Evolutionary conservation across 2,888 invertebrate species (phyloP), one percentile per base, ranked within the genome.

Genomic region (Morpho achilles): DNA sequence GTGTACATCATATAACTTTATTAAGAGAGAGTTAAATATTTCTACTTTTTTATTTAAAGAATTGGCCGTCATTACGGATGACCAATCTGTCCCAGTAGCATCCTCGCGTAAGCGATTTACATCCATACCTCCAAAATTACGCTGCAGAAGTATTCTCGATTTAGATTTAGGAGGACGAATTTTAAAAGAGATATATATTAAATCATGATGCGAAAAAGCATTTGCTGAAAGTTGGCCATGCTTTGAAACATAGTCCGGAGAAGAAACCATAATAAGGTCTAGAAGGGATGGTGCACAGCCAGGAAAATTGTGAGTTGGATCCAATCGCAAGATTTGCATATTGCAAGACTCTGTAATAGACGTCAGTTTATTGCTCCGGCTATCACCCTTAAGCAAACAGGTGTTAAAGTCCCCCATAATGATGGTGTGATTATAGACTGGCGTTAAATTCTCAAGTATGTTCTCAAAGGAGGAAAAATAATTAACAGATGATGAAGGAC

Each of bases 251-350:
- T 16, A 16, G 16, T 16, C 16, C 16, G 53, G 43, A 7, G 51
- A 53, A 9, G 59, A 59, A 23, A 53, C 49, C 16, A 65, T 58
- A 0, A 60, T 58, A 0, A 62, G 41, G 40, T 64, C 59, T 4
- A 64, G 49, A 7, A 61, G 50, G 8, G 58, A 56, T 41, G 53
- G 56, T 8, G 32, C 42, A 23, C 58, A 53, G 47, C 56, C 49
- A n/a, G 60, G 56, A 44, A 45, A 53, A n/a, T 9, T 49, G 44
- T 62, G 60, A 9, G 62, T 64, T n/a, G 64, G 40, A 8, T 45
- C 42, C 1, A 66, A 55, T 2, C 57, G 60, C 1, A 63, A 50
- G 44, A 63, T 51, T 16, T 16, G 49, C 4, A 65, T 41, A 10
- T 63, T 61, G 5, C 48, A 40, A 1, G 60, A 53, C 10, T 49